Evolutionary conservation across 2,113 vertebrate species (phyloP).

Genomic region (Rhinopomastus cyanomelas): DNA sequence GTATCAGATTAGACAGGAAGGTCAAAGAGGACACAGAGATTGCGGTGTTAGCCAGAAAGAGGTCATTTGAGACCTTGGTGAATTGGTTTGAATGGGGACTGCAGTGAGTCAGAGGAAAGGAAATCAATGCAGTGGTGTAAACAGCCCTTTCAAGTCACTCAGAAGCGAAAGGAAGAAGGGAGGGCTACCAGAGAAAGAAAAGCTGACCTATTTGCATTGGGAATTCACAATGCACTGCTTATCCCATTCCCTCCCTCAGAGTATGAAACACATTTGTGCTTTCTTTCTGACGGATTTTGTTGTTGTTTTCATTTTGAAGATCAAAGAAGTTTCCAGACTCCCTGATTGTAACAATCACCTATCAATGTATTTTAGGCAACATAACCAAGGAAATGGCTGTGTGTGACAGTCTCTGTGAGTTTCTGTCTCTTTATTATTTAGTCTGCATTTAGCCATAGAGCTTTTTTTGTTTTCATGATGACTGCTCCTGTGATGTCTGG

Average conservation of each 20-base stretch:
- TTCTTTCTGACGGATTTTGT: neutral
- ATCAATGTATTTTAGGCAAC: constrained; percentile 40
- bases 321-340: constrained; percentile 35
- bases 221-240: constrained; percentile 43
- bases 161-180: constrained; percentile 42
- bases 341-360: neutral
- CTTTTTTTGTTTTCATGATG: constrained; percentile 59
- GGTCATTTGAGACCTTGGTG: constrained; percentile 59
- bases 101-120: constrained; percentile 64
- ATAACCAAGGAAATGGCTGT: neutral
- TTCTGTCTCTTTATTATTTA: constrained; percentile 42
- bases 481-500: constrained; percentile 14
- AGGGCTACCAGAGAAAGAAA: constrained; percentile 9
- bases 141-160: constrained; percentile 60
- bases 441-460: constrained; percentile 31
- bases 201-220: constrained; percentile 52
- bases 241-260: neutral
- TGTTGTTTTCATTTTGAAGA: constrained; percentile 22
- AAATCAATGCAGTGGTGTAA: constrained; percentile 65
- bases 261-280: constrained; percentile 20
- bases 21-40: constrained; percentile 59
- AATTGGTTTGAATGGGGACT: constrained; percentile 52
- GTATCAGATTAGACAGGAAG: constrained; percentile 48
- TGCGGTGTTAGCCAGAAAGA: constrained; percentile 2
- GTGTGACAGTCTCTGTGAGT: neutral